These are phyloP conservation scores for Hyles lineata DNA, from an alignment of 2,888 invertebrate species.

Conservation along the genomic window DNA sequence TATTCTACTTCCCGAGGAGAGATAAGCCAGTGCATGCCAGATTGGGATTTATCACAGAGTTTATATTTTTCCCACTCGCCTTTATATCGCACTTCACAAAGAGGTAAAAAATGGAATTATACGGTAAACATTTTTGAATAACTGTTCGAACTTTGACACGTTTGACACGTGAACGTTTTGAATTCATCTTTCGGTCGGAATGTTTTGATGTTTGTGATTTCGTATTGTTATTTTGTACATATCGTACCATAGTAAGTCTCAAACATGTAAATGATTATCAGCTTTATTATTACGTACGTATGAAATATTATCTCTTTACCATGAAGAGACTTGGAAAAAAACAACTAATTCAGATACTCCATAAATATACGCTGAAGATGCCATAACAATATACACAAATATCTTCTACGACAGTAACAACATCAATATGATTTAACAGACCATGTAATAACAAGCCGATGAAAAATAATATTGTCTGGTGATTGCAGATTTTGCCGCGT, in stretches of 20 bases:
- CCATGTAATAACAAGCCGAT: slow-evolving; percentile 19
- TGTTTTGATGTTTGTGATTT: too few species aligned
- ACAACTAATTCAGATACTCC: not conserved
- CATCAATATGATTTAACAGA: slow-evolving; percentile 21
- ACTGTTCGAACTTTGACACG: too few species aligned
- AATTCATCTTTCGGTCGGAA: not conserved
- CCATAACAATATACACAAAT: slow-evolving; percentile 5
- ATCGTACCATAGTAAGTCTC: too few species aligned
- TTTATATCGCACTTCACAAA: slow-evolving; percentile 64
- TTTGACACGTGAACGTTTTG: too few species aligned
- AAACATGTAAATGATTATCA: too few species aligned
- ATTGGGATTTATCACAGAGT: slow-evolving; percentile 81
- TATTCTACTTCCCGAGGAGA: slow-evolving; percentile 88
- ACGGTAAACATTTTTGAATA: not conserved
- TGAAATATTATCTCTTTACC: not conserved
- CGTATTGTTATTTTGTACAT: too few species aligned
- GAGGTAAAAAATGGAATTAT: slow-evolving; percentile 36
- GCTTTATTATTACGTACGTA: not conserved
- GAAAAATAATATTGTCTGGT: slow-evolving; percentile 17
- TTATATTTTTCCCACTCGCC: slow-evolving; percentile 64
- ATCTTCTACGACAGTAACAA: slow-evolving; percentile 22
- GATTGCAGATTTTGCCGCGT: slow-evolving; percentile 57
- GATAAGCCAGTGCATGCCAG: slow-evolving; percentile 73
- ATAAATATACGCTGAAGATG: slow-evolving; percentile 4
- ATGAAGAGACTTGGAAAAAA: not conserved